Conservation (phyloP, 1,140 invertebrate genomes). For the Nephila pilipes region DNA sequence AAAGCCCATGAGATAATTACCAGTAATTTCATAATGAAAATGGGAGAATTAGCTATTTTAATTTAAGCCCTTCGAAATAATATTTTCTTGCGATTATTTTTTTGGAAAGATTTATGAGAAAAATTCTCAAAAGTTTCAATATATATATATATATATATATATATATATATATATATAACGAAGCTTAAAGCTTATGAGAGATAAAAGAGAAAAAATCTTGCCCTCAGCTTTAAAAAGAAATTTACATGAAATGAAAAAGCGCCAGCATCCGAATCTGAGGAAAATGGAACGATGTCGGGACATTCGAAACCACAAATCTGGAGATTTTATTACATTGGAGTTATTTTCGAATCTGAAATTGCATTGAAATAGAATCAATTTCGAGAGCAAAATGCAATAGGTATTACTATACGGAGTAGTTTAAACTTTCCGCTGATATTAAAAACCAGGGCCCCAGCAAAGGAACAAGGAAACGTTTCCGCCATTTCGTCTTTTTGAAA, state of each 20-base stretch:
- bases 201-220: not conserved
- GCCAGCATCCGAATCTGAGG: not conserved
- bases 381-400: slow-evolving; percentile 53
- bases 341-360: slow-evolving; percentile 67
- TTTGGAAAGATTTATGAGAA: not conserved
- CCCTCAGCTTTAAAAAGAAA: slow-evolving; percentile 32
- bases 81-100: too few species aligned
- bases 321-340: slow-evolving; percentile 56
- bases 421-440: slow-evolving; percentile 66
- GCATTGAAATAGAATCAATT: slow-evolving; percentile 63
- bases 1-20: too few species aligned
- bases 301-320: slow-evolving; percentile 33
- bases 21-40: too few species aligned
- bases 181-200: not conserved
- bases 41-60: too few species aligned
- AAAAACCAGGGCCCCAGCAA: slow-evolving; percentile 40
- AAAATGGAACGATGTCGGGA: slow-evolving; percentile 27
- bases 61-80: too few species aligned
- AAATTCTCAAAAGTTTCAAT: not conserved
- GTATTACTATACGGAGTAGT: slow-evolving; percentile 45
- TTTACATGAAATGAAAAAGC: slow-evolving; percentile 54
- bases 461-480: not conserved
- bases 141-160: not conserved
- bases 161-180: too few species aligned
- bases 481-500: not conserved